These are phyloP conservation scores for Dendrocincla fuliginosa DNA, from an alignment of 2,797 vertebrate genomes.

Conservation along the genomic window DNA sequence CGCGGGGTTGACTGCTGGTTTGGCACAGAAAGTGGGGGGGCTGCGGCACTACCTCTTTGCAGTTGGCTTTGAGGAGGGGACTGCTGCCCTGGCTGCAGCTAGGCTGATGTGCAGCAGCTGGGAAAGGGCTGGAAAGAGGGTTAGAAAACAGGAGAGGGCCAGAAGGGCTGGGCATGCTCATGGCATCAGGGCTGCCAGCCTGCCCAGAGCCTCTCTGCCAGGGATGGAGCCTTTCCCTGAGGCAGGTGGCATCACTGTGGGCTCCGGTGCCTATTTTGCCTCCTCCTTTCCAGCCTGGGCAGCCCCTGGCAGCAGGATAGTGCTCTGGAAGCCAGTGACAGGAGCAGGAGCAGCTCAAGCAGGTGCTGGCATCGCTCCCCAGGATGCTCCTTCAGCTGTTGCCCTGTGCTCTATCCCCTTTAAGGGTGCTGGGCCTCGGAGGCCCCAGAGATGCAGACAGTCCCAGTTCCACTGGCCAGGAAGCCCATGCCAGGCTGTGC, in stretches of 20 bases:
- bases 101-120: neutral
- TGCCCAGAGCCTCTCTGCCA: neutral
- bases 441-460: neutral
- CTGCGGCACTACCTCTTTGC: neutral
- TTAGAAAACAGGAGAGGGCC: neutral
- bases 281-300: neutral
- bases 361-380: neutral
- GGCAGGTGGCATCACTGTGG: neutral
- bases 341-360: neutral
- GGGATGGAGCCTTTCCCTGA: neutral
- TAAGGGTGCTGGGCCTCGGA: neutral
- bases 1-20: fast-evolving
- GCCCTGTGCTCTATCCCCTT: neutral
- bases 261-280: neutral
- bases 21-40: neutral
- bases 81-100: neutral
- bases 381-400: neutral
- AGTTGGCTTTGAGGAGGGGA: neutral
- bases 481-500: neutral
- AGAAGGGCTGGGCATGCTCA: fast-evolving
- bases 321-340: neutral
- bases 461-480: neutral
- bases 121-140: neutral
- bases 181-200: neutral
- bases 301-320: neutral